These are phyloP conservation scores for Drosophila ficusphila DNA, from an alignment of 1,140 invertebrate genomes.

Conservation along the genomic window DNA sequence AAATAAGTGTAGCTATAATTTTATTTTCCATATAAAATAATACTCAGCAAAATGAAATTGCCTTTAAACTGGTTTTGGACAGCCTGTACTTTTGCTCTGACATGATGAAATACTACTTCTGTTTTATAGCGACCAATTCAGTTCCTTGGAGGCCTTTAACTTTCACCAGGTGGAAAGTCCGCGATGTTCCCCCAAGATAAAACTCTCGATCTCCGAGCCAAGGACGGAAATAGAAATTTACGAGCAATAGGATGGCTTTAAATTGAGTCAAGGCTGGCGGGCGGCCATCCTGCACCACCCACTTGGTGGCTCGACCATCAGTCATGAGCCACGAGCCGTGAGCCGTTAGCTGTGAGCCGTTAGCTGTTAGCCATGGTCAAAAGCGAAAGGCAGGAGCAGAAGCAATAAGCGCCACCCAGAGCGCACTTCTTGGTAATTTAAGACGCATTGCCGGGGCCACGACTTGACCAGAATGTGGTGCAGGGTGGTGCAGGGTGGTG, in stretches of 20 bases:
- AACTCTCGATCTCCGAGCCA: background rate
- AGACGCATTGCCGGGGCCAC: conserved; percentile 50
- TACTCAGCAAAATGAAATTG: too few relatives aligned
- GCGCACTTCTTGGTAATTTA: conserved; percentile 75
- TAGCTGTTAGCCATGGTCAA: conserved; percentile 20
- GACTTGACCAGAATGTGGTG: conserved; percentile 40
- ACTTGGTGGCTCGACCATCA: conserved; percentile 6
- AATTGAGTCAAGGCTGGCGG: conserved; percentile 51
- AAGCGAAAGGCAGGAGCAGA: conserved; percentile 32
- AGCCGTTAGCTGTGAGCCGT: conserved; percentile 32
- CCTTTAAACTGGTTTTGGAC: too few relatives aligned
- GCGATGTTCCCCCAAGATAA: background rate
- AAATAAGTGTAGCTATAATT: too few relatives aligned
- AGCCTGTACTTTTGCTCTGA: too few relatives aligned
- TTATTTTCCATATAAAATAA: too few relatives aligned
- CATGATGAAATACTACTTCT: too few relatives aligned
- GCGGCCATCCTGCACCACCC: background rate
- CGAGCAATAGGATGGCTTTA: conserved; percentile 42
- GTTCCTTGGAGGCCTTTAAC: background rate
- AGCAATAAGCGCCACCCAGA: conserved; percentile 60
- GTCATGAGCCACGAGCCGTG: conserved; percentile 29
- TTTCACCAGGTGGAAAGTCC: background rate
- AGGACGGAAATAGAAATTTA: conserved; percentile 23
- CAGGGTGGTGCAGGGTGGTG: background rate
- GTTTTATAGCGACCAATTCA: too few relatives aligned